phyloP scores from a whole-genome alignment of 2,888 invertebrate species.

The Acanthosepion lycidas region DNA sequence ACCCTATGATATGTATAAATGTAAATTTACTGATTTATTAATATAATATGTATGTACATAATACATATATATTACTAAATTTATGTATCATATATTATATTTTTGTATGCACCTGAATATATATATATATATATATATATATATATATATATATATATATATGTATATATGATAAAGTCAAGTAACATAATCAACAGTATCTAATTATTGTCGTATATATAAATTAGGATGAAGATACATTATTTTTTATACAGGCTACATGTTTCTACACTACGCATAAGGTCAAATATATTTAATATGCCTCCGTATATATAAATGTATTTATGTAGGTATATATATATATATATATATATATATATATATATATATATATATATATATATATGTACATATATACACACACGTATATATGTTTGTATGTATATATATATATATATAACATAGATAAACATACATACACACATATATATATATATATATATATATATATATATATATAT shows the following conservation, averaged over 20 bases:
- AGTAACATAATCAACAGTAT: no score
- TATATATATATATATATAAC: background rate
- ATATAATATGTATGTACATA: background rate
- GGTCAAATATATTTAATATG: background rate
- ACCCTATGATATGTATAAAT: background rate
- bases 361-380: background rate
- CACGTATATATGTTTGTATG: background rate
- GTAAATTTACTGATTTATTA: background rate
- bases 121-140: background rate
- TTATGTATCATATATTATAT: background rate
- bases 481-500: background rate
- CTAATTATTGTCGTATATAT: no score
- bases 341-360: slow-evolving; percentile 25
- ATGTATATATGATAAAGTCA: background rate
- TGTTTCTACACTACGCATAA: no score
- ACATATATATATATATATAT: background rate
- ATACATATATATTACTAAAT: background rate
- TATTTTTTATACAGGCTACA: no score
- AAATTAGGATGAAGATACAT: no score
- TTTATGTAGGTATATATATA: background rate
- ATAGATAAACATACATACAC: background rate
- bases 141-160: background rate
- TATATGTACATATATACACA: slow-evolving; percentile 1
- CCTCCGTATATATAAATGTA: background rate
- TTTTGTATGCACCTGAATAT: background rate